Evolutionary conservation across 2,797 vertebrate genomes (phyloP).

Genomic region (Naso thynnoides): DNA sequence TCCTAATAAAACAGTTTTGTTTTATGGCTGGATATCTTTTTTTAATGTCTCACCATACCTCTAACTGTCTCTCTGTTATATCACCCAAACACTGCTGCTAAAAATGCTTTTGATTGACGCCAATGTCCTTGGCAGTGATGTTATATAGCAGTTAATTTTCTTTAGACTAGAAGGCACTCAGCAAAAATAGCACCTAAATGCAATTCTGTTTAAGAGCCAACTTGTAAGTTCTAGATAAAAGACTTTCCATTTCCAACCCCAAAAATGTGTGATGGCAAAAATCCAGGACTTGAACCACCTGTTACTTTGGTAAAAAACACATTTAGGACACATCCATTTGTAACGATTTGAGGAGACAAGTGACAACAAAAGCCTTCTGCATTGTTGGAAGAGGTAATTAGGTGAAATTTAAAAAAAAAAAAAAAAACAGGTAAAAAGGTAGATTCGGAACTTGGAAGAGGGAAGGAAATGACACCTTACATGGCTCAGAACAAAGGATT

Average conservation of each 20-base stretch:
- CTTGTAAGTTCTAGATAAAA: conserved; percentile 24
- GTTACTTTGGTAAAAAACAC: not conserved
- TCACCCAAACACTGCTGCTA: conserved; percentile 5
- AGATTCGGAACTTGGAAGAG: conserved; percentile 1
- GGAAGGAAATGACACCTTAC: conserved; percentile 10
- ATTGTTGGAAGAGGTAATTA: conserved; percentile 31
- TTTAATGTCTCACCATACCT: not conserved
- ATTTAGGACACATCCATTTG: conserved; percentile 9
- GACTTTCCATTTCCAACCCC: conserved; percentile 5
- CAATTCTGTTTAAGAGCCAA: conserved; percentile 12
- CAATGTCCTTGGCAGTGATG: conserved; percentile 30
- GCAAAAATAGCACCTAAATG: conserved; percentile 29
- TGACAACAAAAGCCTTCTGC: conserved; percentile 13
- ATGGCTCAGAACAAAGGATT: conserved; percentile 22
- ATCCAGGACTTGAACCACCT: conserved; percentile 7
- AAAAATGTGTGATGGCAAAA: conserved; percentile 2
- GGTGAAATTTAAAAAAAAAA: conserved; percentile 19
- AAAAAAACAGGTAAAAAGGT: not conserved
- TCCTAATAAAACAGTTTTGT: not conserved
- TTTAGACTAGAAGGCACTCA: conserved; percentile 12
- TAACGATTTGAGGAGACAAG: conserved; percentile 5
- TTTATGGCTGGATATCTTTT: conserved; percentile 2
- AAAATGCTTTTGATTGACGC: conserved; percentile 37
- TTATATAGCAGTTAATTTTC: conserved; percentile 28
- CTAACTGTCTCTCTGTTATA: conserved; percentile 1